A percentile compares a stretch with the other conserved stretches of the same genome.
phyloP scores from a whole-genome alignment of 1,140 invertebrate species.

The Cydia splendana region DNA sequence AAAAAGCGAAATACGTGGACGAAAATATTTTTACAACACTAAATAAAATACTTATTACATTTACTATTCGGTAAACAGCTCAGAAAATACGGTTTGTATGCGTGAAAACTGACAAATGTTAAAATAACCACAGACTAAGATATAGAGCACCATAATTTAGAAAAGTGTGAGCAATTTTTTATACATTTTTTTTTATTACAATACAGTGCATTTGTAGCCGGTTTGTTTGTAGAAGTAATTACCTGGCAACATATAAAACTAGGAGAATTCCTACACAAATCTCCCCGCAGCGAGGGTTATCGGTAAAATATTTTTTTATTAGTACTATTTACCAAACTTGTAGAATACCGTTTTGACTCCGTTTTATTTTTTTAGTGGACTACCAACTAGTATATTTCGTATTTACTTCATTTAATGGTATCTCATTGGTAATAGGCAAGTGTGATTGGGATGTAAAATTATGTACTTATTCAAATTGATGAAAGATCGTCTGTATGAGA shows the following conservation, averaged over 20 bases:
- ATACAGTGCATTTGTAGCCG: background rate
- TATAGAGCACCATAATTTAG: conserved; percentile 45
- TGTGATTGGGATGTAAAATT: too few species aligned
- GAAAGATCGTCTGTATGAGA: background rate
- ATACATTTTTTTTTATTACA: conserved; percentile 12
- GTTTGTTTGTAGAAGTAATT: background rate
- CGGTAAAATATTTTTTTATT: too few species aligned
- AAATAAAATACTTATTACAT: conserved; percentile 17
- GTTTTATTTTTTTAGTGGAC: too few species aligned
- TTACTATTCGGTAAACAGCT: conserved; percentile 18
- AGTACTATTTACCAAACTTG: too few species aligned
- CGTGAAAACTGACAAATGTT: conserved; percentile 14
- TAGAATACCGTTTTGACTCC: too few species aligned
- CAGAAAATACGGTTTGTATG: conserved; percentile 26
- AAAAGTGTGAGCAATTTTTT: conserved; percentile 42
- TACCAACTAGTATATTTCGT: too few species aligned
- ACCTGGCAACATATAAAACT: background rate
- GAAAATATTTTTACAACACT: conserved; percentile 15
- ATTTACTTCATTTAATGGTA: too few species aligned
- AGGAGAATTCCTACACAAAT: background rate
- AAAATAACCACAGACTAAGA: conserved; percentile 32
- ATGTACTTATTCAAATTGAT: background rate
- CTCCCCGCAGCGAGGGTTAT: too few species aligned
- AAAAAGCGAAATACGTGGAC: conserved; percentile 28
- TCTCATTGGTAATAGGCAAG: too few species aligned